A percentile compares a stretch with the other conserved stretches of the same genome.
Conservation (phyloP, 2,113 vertebrate genomes). For the Oreochromis spilurus region DNA sequence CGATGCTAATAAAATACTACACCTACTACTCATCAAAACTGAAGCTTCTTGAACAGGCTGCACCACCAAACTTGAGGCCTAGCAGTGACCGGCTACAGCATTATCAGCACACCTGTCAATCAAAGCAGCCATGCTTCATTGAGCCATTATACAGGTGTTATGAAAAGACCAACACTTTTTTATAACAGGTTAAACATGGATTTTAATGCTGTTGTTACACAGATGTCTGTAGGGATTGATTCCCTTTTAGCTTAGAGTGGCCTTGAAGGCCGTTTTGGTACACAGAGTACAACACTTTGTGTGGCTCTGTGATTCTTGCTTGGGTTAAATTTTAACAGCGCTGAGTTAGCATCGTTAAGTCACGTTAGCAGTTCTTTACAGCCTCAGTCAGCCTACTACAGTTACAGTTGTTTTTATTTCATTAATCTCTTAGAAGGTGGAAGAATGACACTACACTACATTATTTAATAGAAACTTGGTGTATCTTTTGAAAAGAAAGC, state of each 20-base stretch:
- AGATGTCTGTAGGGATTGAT: background rate
- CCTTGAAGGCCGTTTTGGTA: background rate
- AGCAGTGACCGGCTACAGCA: background rate
- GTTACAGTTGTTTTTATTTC: background rate
- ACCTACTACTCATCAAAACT: background rate
- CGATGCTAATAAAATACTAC: background rate
- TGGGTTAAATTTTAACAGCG: background rate
- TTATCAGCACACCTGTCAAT: background rate
- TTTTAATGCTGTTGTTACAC: background rate
- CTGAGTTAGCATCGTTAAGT: background rate
- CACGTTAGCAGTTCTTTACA: background rate
- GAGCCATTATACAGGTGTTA: background rate
- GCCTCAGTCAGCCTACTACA: background rate
- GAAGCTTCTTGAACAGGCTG: background rate
- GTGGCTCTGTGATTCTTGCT: background rate
- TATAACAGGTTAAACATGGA: background rate
- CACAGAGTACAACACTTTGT: background rate
- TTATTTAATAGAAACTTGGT: background rate
- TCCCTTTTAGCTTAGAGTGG: background rate
- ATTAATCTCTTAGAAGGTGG: background rate
- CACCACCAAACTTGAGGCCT: background rate
- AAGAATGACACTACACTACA: background rate
- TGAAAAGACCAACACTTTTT: background rate
- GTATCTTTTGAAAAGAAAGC: background rate
- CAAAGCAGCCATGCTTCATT: background rate